Percentiles rank a stretch among this genome's conserved stretches.
Evolutionary conservation across 2,797 vertebrate species (phyloP).

Genomic region (Lateolabrax maculatus): DNA sequence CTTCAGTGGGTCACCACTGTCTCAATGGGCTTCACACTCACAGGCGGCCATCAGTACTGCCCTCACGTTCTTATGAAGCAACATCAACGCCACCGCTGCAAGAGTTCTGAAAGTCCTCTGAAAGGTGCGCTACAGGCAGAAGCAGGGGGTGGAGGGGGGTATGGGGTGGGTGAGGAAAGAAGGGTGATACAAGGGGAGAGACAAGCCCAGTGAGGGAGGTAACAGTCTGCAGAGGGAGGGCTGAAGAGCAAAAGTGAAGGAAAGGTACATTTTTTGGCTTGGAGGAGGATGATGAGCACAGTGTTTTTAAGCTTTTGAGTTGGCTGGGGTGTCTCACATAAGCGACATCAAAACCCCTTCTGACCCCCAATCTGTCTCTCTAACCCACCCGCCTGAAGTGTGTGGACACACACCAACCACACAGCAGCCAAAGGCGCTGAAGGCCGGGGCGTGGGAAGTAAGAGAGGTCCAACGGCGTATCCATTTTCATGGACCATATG

Average conservation of each 20-base stretch:
- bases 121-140: slow-evolving; percentile 83
- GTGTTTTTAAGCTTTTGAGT: slow-evolving; percentile 83
- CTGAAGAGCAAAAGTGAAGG: slow-evolving; percentile 41
- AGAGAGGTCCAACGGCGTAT: slow-evolving; percentile 87
- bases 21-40: slow-evolving; percentile 95
- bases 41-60: slow-evolving; percentile 93
- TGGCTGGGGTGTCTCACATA: slow-evolving; percentile 36
- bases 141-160: not conserved
- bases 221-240: slow-evolving; percentile 22
- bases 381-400: slow-evolving; percentile 74
- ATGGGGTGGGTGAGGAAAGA: not conserved
- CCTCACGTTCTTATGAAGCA: slow-evolving; percentile 95
- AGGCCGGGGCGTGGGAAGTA: slow-evolving; percentile 93
- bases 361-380: slow-evolving; percentile 34
- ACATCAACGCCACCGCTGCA: slow-evolving; percentile 77
- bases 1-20: slow-evolving; percentile 93
- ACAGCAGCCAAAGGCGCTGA: slow-evolving; percentile 29
- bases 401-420: slow-evolving; percentile 51
- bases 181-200: slow-evolving; percentile 14
- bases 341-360: slow-evolving; percentile 34
- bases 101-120: slow-evolving; percentile 81
- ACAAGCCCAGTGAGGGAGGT: slow-evolving; percentile 22
- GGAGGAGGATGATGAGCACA: slow-evolving; percentile 88
- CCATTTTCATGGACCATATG: slow-evolving; percentile 99
- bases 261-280: slow-evolving; percentile 83